Evolutionary conservation across 2,113 vertebrate species (phyloP), one percentile per base, ranked within the genome.

Genomic region (Phainopepla nitens): DNA sequence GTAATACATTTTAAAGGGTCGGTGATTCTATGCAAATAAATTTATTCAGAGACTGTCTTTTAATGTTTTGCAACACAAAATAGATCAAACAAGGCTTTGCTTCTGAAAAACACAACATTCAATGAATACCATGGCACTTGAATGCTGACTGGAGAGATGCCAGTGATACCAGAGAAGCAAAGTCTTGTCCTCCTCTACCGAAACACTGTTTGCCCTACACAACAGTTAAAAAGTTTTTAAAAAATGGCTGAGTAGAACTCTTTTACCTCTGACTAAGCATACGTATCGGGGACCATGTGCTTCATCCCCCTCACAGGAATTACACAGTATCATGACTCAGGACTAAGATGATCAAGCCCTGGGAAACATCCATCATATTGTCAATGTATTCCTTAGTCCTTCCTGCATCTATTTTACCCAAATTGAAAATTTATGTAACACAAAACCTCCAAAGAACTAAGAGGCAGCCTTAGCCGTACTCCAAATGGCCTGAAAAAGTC

Each of bases 231-330:
- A 87, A 58, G 35, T 33, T 25, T 65, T 79, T 23, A 22, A 84
- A 79, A 82, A 91, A 39, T 2, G 7, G n/a, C 23, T 6, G 16
- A 56, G 49, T 35, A 53, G 70, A 80, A 35, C 22, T 23, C 47
- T 45, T 73, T 58, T 47, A 75, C 49, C 36, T 87, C 39, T 45
- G 27, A 77, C 27, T n/a, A 70, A 88, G 24, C 42, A 47, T 2
- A 57, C 0, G 0, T 29, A 61, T 33, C 1, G 1, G 16, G 27
- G 33, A 66, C 25, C 39, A 23, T 1, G 1, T 35, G 13, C 27
- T 79, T 85, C 45, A 57, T 21, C 16, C 60, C 31, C 51, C 45
- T 60, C 20, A 53, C 15, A 82, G 24, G 21, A 89, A 71, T 84
- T 64, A 66, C 45, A 54, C 7, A 6, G 50, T 22, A 58, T 17